These are phyloP conservation scores for Galaxea fascicularis DNA, from an alignment of 92 coral and sea anemone species.

Conservation along the genomic window DNA sequence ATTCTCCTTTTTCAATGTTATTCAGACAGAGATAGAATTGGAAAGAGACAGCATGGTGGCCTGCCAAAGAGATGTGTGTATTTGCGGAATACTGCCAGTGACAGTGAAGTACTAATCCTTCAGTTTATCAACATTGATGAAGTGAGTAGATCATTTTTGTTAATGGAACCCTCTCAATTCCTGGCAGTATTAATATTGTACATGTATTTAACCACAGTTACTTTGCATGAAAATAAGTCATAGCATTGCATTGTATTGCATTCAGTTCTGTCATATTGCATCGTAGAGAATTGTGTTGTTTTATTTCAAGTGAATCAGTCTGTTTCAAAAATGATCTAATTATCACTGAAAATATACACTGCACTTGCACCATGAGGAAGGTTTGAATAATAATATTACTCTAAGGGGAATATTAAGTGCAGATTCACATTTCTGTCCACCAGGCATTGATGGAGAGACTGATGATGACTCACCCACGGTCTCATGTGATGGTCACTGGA, in stretches of 20 bases:
- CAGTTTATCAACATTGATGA: constrained; percentile 83
- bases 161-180: background rate
- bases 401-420: too few species aligned
- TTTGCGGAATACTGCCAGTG: constrained; percentile 71
- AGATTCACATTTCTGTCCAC: background rate
- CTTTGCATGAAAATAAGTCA: background rate
- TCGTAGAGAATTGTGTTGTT: too few species aligned
- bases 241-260: too few species aligned
- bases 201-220: background rate
- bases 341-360: too few species aligned
- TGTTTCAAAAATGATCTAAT: too few species aligned
- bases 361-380: too few species aligned
- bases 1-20: background rate
- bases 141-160: constrained; percentile 52
- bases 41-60: constrained; percentile 71
- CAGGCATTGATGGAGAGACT: constrained; percentile 94
- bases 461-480: constrained; percentile 78
- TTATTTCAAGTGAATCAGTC: too few species aligned
- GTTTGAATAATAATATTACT: too few species aligned
- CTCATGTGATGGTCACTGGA: constrained; percentile 75
- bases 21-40: constrained; percentile 52
- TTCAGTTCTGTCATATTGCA: too few species aligned
- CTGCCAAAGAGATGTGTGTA: constrained; percentile 90
- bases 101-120: constrained; percentile 52
- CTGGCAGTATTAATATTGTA: too few species aligned